Evolutionary conservation across 2,888 invertebrate genomes (phyloP).

Genomic region (Pachydiplax longipennis): DNA sequence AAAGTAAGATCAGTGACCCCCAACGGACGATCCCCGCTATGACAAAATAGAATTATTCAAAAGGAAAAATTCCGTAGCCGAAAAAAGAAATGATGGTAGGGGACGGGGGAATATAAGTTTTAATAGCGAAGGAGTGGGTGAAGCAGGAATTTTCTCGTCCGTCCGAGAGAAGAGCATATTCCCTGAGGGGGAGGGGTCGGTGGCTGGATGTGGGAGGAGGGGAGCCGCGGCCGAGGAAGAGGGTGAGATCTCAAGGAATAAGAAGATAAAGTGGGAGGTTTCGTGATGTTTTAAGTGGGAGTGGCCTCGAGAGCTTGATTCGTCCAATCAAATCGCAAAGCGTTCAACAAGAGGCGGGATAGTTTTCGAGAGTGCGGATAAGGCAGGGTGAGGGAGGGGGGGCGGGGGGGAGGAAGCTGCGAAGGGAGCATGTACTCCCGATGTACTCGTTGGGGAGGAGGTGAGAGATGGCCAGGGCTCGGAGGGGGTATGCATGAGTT

Average conservation of each 20-base stretch:
- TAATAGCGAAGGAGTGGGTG: neutral
- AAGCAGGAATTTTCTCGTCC: neutral
- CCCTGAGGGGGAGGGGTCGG: neutral
- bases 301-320: conserved; percentile 37
- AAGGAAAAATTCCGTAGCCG: neutral
- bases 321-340: conserved; percentile 43
- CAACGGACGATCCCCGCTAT: too few relatives aligned
- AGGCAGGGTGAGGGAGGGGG: neutral
- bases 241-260: conserved; percentile 23
- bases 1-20: too few relatives aligned
- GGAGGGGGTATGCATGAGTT: conserved; percentile 45
- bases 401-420: neutral
- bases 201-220: neutral
- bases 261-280: conserved; percentile 44
- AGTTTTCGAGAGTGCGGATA: conserved; percentile 40
- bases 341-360: conserved; percentile 45
- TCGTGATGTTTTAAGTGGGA: conserved; percentile 43
- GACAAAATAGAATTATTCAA: too few relatives aligned
- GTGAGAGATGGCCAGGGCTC: neutral
- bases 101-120: neutral
- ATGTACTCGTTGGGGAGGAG: neutral
- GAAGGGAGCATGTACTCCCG: neutral
- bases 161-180: neutral
- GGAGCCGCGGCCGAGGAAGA: neutral
- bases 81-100: neutral